Evolutionary conservation across 2,888 invertebrate species (phyloP).

Genomic region (Zaprionus lineosus): DNA sequence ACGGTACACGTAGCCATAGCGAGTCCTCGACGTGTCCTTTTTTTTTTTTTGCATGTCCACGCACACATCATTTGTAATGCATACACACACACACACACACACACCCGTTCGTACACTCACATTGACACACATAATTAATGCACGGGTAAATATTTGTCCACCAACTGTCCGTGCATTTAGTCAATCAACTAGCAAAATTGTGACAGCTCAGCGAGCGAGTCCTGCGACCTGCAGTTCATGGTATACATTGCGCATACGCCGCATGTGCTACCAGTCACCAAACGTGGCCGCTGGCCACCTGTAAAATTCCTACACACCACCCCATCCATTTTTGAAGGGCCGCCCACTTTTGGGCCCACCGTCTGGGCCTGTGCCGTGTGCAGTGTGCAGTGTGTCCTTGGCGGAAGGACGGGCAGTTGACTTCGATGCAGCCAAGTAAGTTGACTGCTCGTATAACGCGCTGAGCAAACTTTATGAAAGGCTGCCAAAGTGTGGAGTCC

Average conservation of each 20-base stretch:
- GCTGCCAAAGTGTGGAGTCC: conserved; percentile 12
- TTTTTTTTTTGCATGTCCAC: no score
- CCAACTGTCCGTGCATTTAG: conserved; percentile 27
- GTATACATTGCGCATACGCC: conserved; percentile 54
- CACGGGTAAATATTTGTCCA: conserved; percentile 49
- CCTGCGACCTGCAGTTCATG: no score
- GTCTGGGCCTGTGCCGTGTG: conserved; percentile 49
- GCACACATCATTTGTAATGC: conserved; percentile 24
- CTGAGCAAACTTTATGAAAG: conserved; percentile 35
- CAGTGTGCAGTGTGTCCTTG: no score
- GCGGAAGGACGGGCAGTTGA: conserved; percentile 23
- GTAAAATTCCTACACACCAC: no score
- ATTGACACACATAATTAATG: conserved; percentile 50
- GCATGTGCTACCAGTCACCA: conserved; percentile 26
- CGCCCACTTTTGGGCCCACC: no score
- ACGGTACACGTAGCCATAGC: conserved; percentile 27
- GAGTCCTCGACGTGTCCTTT: background rate
- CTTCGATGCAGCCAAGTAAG: conserved; percentile 37
- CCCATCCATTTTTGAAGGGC: no score
- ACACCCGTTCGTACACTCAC: background rate
- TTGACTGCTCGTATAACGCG: conserved; percentile 30
- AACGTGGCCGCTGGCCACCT: conserved; percentile 29
- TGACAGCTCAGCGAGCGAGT: no score
- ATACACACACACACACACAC: conserved; percentile 3
- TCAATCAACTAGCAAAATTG: conserved; percentile 63